phyloP scores from a whole-genome alignment of 2,888 invertebrate species.

The Pollenia labialis region DNA sequence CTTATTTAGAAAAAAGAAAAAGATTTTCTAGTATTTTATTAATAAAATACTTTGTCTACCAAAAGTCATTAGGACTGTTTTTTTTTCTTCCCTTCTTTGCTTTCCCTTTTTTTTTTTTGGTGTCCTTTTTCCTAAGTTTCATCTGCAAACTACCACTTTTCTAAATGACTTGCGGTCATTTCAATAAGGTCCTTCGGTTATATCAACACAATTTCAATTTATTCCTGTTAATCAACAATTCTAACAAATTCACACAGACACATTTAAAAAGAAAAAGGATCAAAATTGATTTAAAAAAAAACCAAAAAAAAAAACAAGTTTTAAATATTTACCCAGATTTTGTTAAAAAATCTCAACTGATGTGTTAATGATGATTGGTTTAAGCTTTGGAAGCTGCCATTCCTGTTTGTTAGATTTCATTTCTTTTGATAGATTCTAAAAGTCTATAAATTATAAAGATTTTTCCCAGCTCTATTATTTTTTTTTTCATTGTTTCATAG shows the following conservation, averaged over 20 bases:
- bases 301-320: slow-evolving; percentile 21
- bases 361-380: slow-evolving; percentile 63
- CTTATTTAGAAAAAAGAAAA: neutral
- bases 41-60: slow-evolving; percentile 65
- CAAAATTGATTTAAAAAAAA: neutral
- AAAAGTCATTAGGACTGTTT: slow-evolving; percentile 66
- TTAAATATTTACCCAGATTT: slow-evolving; percentile 42
- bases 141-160: slow-evolving; percentile 50
- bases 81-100: slow-evolving; percentile 13
- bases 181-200: slow-evolving; percentile 67
- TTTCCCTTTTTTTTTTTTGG: neutral
- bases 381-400: slow-evolving; percentile 47
- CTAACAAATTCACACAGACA: slow-evolving; percentile 3
- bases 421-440: slow-evolving; percentile 21
- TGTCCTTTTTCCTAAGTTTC: slow-evolving; percentile 23
- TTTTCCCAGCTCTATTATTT: slow-evolving; percentile 43
- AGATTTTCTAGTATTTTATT: slow-evolving; percentile 46
- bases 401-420: slow-evolving; percentile 67
- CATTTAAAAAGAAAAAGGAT: slow-evolving; percentile 17
- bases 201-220: slow-evolving; percentile 70
- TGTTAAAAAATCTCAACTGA: slow-evolving; percentile 58
- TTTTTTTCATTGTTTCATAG: slow-evolving; percentile 30
- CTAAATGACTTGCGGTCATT: slow-evolving; percentile 73
- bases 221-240: slow-evolving; percentile 69
- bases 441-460: slow-evolving; percentile 37